phyloP scores from a whole-genome alignment of 35 echinoderm and acorn worm genomes.

The Acanthaster planci region DNA sequence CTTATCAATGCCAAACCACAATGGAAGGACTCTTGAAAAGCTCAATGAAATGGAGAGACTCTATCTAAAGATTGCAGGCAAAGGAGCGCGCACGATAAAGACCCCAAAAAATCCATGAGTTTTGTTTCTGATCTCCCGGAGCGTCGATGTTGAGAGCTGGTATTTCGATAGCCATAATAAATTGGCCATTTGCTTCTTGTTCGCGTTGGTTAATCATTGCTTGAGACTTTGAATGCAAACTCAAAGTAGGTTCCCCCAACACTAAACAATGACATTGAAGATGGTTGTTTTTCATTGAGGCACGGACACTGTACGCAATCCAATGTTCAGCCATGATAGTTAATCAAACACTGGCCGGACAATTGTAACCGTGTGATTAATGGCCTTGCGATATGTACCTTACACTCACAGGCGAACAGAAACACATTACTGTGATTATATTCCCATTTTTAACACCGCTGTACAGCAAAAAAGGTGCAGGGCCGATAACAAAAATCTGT shows the following conservation, averaged over 20 bases:
- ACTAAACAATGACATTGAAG: not conserved
- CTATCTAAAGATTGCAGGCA: too few species aligned
- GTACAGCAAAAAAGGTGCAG: not conserved
- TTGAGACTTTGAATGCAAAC: not conserved
- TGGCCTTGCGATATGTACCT: not conserved
- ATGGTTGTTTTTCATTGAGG: not conserved
- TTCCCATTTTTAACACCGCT: not conserved
- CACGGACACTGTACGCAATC: not conserved
- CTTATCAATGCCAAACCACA: too few species aligned
- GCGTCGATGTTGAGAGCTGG: too few species aligned
- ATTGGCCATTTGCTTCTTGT: not conserved
- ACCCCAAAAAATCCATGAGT: too few species aligned
- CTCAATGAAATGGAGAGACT: too few species aligned
- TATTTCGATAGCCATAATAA: too few species aligned
- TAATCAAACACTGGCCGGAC: not conserved
- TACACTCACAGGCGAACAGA: not conserved
- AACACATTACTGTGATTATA: not conserved
- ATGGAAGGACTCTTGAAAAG: too few species aligned
- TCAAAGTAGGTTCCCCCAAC: not conserved
- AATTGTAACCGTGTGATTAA: constrained; percentile 1
- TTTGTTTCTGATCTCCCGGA: too few species aligned
- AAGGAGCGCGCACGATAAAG: too few species aligned
- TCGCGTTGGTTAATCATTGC: not conserved
- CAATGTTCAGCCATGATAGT: not conserved
- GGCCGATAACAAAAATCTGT: not conserved